Conservation (phyloP, 2,113 vertebrate genomes). For the Narcine bancroftii region DNA sequence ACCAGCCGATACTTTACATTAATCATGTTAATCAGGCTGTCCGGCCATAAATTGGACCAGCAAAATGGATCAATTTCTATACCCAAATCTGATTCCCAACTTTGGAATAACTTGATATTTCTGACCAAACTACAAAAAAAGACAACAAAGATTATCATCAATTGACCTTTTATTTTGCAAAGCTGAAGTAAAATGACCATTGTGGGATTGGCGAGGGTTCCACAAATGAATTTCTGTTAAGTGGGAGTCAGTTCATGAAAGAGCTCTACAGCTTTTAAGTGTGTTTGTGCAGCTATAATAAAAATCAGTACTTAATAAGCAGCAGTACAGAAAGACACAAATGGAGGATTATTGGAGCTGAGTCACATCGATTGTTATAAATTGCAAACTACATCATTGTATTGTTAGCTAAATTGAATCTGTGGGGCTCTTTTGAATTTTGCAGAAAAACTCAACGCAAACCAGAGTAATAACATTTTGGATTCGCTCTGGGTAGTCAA, state of each 20-base stretch:
- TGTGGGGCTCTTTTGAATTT: not conserved
- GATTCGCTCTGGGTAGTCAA: too few species aligned
- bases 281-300: not conserved
- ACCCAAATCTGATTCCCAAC: too few species aligned
- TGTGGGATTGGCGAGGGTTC: not conserved
- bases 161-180: not conserved
- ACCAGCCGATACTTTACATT: too few species aligned
- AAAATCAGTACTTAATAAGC: not conserved
- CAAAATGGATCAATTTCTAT: too few species aligned
- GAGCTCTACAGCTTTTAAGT: not conserved
- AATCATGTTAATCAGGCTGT: too few species aligned
- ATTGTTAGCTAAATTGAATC: not conserved
- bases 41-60: too few species aligned
- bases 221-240: not conserved
- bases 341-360: not conserved
- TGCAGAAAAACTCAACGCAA: not conserved
- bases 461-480: too few species aligned
- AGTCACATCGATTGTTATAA: not conserved
- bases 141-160: not conserved
- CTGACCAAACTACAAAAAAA: not conserved
- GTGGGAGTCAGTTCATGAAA: not conserved
- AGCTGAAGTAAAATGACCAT: not conserved
- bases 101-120: not conserved
- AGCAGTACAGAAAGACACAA: not conserved
- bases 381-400: not conserved